phyloP scores from a whole-genome alignment of 2,113 vertebrate species.

The Tylochromis polylepis region DNA sequence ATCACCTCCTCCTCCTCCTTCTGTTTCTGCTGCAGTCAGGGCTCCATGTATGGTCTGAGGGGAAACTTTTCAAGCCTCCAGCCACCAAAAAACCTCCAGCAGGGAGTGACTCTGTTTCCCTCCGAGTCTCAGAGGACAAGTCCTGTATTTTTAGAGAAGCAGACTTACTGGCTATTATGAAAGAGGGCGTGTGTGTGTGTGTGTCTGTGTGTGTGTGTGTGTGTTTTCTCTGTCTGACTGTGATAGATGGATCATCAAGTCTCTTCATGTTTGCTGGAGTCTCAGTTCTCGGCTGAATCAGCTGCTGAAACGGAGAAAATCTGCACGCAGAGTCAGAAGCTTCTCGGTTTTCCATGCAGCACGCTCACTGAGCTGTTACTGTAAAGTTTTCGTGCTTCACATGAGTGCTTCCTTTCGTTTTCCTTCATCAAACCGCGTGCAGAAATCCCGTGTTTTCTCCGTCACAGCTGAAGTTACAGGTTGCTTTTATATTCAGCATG shows the following conservation, averaged over 20 bases:
- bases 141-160: constrained; percentile 50
- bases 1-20: background rate
- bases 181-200: constrained; percentile 2
- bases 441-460: background rate
- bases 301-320: background rate
- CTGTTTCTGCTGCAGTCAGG: background rate
- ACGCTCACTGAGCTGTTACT: background rate
- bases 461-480: background rate
- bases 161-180: constrained; percentile 30
- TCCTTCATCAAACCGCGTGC: background rate
- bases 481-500: background rate
- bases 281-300: background rate
- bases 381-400: background rate
- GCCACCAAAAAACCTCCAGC: constrained; percentile 15
- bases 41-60: constrained; percentile 58
- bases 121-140: constrained; percentile 11
- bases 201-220: background rate
- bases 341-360: background rate
- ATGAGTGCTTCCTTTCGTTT: background rate
- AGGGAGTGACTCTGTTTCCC: constrained; percentile 32
- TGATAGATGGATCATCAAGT: constrained; percentile 41
- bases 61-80: constrained; percentile 43
- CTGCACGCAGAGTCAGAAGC: background rate
- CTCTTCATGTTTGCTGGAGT: constrained; percentile 27
- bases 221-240: background rate